These are phyloP conservation scores for Tholera decimalis DNA, from an alignment of 2,888 invertebrate species.

Conservation along the genomic window DNA sequence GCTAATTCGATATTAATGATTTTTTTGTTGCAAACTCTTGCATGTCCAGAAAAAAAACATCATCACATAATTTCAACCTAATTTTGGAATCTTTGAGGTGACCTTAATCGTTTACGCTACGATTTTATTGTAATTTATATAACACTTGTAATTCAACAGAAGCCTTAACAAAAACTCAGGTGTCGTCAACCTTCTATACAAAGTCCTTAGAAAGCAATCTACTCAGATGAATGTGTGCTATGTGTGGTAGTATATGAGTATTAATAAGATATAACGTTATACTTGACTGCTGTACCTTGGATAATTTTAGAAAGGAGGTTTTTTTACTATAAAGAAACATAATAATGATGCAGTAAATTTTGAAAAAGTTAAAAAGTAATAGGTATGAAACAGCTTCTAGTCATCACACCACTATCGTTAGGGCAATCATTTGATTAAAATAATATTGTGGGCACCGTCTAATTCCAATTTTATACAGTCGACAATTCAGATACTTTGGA, in stretches of 20 bases:
- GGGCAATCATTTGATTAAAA: no score
- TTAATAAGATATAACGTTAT: not conserved
- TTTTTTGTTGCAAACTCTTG: slow-evolving; percentile 39
- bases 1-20: slow-evolving; percentile 53
- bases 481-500: no score
- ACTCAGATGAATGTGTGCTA: not conserved
- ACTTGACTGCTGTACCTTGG: not conserved
- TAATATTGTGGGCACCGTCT: no score
- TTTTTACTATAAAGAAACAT: no score
- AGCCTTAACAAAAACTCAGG: slow-evolving; percentile 62
- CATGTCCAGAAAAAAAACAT: slow-evolving; percentile 15
- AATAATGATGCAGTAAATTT: no score
- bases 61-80: slow-evolving; percentile 49
- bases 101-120: slow-evolving; percentile 74
- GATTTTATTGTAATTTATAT: slow-evolving; percentile 72
- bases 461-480: no score
- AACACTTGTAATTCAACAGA: slow-evolving; percentile 61
- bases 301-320: not conserved
- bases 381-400: no score
- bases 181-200: slow-evolving; percentile 55
- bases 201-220: no score
- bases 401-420: no score
- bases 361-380: no score
- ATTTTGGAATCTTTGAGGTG: slow-evolving; percentile 56
- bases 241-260: not conserved